A percentile compares a stretch with the other conserved stretches of the same genome.
Conservation (phyloP, 2,113 vertebrate species). For the Trogon surrucura region DNA sequence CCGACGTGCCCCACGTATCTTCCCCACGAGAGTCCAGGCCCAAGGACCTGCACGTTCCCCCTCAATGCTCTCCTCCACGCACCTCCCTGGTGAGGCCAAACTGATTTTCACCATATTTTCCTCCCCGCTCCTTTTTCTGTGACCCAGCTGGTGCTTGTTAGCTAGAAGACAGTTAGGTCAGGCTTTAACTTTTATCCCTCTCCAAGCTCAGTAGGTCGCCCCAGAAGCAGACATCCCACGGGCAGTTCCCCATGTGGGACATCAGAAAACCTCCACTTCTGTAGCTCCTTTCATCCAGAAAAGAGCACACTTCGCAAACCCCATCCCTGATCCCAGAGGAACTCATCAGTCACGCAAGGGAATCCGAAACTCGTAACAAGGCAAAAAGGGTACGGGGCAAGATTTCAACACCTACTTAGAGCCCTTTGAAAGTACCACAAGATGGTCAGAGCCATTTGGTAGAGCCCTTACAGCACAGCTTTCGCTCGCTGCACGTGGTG, state of each 20-base stretch:
- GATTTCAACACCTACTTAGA: not conserved
- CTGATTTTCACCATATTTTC: not conserved
- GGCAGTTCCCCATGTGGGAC: not conserved
- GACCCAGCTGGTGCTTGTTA: slow-evolving; percentile 23
- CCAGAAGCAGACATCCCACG: not conserved
- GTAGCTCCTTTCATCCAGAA: not conserved
- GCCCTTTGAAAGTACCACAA: not conserved
- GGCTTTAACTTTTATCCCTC: slow-evolving; percentile 13
- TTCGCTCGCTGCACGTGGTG: fast-evolving
- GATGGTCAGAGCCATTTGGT: not conserved
- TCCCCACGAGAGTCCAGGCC: not conserved
- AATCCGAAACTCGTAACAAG: not conserved
- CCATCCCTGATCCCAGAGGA: not conserved
- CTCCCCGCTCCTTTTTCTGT: not conserved
- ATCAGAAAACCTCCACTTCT: not conserved
- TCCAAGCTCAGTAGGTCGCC: slow-evolving; percentile 39
- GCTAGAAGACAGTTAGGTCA: slow-evolving; percentile 11
- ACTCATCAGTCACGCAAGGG: not conserved
- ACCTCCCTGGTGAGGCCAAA: not conserved
- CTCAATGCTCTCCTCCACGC: not conserved
- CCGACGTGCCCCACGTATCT: fast-evolving
- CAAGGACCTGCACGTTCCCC: not conserved
- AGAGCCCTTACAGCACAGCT: not conserved
- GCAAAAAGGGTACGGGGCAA: not conserved
- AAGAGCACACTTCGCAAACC: not conserved